Base-by-base conservation (phyloP, 2,888 invertebrate species). In the Odontomyia ornata region DNA sequence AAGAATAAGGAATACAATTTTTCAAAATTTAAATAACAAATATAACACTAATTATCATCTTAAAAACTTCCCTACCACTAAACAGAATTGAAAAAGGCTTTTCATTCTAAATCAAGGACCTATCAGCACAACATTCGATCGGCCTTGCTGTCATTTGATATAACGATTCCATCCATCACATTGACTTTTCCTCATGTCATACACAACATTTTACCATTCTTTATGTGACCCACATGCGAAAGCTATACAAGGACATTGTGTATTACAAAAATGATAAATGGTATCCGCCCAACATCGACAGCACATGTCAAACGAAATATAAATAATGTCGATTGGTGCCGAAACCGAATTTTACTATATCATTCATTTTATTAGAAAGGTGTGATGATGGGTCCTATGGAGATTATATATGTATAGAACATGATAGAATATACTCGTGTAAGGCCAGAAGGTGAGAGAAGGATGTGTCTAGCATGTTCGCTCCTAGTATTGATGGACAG, bases 301-400 rank as follows among this genome's bases (percentile, higher is more conserved):
- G 25, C 23, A 21, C 57, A 25, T 25, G 57, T 60, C 57, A 60
- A 18, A 25, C 25, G 25, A 21, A 23, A 60, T 23, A 60, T 60
- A 60, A 60, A 60, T 60, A 21, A 60, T 23, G 25, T 23, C 25
- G 23, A 60, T 25, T 60, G 57, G 25, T 60, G 25, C 57, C 25
- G 23, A 25, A 60, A 60, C 57, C 4, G 13, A 25, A 60, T 60
- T 60, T 18, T 11, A 60, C 4, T 18, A 60, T 13, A 60, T 60
- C 21, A 60, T 25, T 60, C 57, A 25, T 36, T 60, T 60, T 60
- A 60, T 21, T 52, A 52, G 52, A 52, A 52, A 52, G 52, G 52
- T 52, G 52, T 52, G 52, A 13, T 52, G n/a, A 52, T 52, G 52
- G 52, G 7, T 7, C 7, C 13, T 7, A 13, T 52, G 52, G 3